Evolutionary conservation across 2,113 vertebrate genomes (phyloP).

Genomic region (Peromyscus polionotus): DNA sequence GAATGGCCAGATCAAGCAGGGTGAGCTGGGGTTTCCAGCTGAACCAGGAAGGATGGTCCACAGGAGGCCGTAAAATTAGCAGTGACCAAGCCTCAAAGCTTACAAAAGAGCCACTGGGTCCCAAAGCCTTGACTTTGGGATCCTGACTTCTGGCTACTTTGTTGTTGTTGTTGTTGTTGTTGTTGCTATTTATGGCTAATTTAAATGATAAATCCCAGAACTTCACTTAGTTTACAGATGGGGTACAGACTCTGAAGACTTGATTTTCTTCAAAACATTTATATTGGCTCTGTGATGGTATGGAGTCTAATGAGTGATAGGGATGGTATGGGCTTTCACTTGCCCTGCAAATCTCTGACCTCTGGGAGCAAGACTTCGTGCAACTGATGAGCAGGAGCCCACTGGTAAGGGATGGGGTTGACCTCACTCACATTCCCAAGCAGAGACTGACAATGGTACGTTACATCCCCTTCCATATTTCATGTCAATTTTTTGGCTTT

Average conservation of each 20-base stretch:
- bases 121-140: background rate
- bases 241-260: background rate
- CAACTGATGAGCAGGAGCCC: background rate
- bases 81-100: too few species aligned
- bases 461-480: background rate
- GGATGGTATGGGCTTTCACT: too few species aligned
- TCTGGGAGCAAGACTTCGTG: background rate
- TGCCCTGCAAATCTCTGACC: background rate
- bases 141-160: background rate
- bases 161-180: background rate
- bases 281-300: conserved; percentile 13
- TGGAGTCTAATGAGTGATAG: background rate
- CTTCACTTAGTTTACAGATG: background rate
- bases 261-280: background rate
- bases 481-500: background rate
- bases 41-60: background rate
- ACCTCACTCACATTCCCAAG: background rate
- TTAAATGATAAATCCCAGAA: background rate
- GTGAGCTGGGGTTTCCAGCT: background rate
- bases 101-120: background rate
- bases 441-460: background rate
- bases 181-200: too few species aligned
- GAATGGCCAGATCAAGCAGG: too few species aligned
- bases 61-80: too few species aligned
- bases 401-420: background rate